Evolutionary conservation across 2,797 vertebrate species (phyloP).

Genomic region (Halcyon leucocephala): DNA sequence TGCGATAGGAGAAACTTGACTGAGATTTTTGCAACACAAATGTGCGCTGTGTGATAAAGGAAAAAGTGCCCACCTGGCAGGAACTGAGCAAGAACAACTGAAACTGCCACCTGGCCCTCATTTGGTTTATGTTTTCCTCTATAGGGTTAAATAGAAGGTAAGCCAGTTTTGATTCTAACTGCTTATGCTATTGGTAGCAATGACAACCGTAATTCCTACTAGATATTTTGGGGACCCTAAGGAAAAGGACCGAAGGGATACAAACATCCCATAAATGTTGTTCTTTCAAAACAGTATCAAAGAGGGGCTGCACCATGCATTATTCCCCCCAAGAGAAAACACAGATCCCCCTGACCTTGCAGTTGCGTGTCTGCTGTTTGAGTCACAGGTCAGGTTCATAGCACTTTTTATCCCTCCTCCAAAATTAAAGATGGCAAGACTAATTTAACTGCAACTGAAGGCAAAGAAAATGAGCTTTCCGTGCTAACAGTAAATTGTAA

Average conservation of each 20-base stretch:
- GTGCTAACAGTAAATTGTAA: background rate
- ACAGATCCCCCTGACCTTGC: background rate
- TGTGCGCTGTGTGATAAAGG: background rate
- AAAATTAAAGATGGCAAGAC: accelerated
- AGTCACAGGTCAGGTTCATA: accelerated
- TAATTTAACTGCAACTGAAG: background rate
- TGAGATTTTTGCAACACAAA: background rate
- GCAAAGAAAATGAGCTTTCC: background rate
- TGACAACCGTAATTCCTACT: background rate
- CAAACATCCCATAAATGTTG: background rate
- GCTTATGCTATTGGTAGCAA: background rate
- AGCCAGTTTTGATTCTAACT: background rate
- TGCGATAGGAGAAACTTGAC: background rate
- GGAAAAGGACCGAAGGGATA: background rate
- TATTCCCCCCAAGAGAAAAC: background rate
- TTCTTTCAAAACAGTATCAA: background rate
- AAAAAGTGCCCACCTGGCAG: background rate
- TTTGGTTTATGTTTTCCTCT: background rate
- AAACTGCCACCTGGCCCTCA: background rate
- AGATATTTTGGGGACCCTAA: background rate
- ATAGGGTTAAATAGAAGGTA: background rate
- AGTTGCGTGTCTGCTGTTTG: background rate
- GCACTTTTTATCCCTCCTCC: accelerated
- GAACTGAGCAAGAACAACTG: background rate
- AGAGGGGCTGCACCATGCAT: background rate